Conservation (phyloP, 2,888 invertebrate genomes). For the Alsophila aescularia region DNA sequence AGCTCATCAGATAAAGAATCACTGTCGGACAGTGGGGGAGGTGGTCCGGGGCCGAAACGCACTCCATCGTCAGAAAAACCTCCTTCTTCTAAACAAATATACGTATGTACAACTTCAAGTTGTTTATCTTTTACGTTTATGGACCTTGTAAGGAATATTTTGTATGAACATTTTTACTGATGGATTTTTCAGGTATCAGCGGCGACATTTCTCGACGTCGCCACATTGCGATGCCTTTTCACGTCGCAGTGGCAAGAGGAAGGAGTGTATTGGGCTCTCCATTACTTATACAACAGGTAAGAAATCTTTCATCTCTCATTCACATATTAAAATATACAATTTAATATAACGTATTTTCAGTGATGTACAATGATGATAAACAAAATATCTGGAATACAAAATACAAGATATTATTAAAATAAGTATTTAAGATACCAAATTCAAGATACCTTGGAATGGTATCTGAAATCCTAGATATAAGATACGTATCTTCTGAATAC, state of each 20-base stretch:
- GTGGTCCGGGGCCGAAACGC: slow-evolving; percentile 59
- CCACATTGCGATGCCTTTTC: slow-evolving; percentile 97
- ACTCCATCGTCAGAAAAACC: slow-evolving; percentile 70
- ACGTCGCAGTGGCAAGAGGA: slow-evolving; percentile 99
- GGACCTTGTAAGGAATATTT: neutral
- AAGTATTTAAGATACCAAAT: too few relatives aligned
- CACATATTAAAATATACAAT: neutral
- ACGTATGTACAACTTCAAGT: slow-evolving; percentile 51
- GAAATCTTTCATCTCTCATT: neutral
- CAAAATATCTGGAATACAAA: too few relatives aligned
- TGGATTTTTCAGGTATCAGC: slow-evolving; percentile 86
- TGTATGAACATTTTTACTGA: too few relatives aligned
- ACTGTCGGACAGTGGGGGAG: slow-evolving; percentile 84
- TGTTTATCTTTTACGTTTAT: too few relatives aligned
- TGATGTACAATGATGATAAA: too few relatives aligned
- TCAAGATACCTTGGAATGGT: too few relatives aligned
- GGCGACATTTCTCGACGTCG: slow-evolving; percentile 98
- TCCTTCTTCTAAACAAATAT: slow-evolving; percentile 62
- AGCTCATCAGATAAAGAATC: slow-evolving; percentile 91
- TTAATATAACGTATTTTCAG: neutral
- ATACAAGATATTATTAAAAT: too few relatives aligned
- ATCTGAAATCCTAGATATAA: too few relatives aligned
- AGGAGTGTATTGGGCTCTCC: slow-evolving; percentile 98
- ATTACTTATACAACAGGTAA: slow-evolving; percentile 94
- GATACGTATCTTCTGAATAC: too few relatives aligned